Evolutionary conservation across 2,888 invertebrate genomes (phyloP), one percentile per base, ranked within the genome.

Genomic region (Campaea margaritaria): DNA sequence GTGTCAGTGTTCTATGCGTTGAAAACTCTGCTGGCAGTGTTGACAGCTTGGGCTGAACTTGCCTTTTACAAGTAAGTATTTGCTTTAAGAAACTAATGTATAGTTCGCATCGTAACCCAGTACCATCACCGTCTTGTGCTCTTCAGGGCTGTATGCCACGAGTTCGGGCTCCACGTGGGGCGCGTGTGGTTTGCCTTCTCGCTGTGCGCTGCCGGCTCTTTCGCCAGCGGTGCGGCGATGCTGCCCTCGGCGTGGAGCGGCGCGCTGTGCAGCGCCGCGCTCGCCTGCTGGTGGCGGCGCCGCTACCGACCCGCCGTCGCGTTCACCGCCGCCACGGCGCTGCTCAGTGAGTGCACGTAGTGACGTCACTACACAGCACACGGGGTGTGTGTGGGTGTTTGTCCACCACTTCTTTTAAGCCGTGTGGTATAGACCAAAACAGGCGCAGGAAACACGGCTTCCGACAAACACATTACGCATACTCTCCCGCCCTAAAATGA

Each of bases 181-280:
- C 94, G 98, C 21, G 90, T 98, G 48, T 96, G 96, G 90, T 91
- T 98, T 41, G 94, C 94, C 15, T 95, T 98, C 76, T 94, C 96
- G 44, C 83, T 98, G 14, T 95, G 98, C 62, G 96, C 97, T 54
- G 95, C 98, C 0, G 99, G 99, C 48, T 96, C 97, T 96, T 99
- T 97, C 86, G 96, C 97, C 27, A 94, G 97, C 0, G 94, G 95
- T 67, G 95, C 97, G 0, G 97, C 99, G 0, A 96, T 97, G 89
- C 88, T 99, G 62, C 99, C 99, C 0, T 97, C 98, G 4, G 96
- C 97, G n/a, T 99, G 99, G 94, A 96, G 98, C 61, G 96, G 97
- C 95, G 97, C 97, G 73, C 94, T 98, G 76, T 95, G 95, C 48
- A 94, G 96, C 72, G 94, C 96, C 1, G 97, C 98, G 0, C 93